Conservation (phyloP, 1,140 invertebrate genomes). For the Cotesia chilonis region DNA sequence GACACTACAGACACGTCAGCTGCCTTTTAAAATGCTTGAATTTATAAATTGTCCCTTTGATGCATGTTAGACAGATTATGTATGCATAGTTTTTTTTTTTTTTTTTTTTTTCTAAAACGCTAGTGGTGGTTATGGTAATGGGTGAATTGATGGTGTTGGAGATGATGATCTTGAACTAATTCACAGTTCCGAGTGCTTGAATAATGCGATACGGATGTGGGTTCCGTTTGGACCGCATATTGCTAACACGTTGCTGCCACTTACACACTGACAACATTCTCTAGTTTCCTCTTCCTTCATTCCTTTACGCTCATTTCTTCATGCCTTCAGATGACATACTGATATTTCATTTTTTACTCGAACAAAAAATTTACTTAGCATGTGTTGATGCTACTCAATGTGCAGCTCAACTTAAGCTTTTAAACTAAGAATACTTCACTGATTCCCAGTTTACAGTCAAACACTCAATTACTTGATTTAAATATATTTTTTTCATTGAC, state of each 20-base stretch:
- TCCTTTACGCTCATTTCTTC: not conserved
- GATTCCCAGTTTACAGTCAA: no score
- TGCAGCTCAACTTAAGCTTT: no score
- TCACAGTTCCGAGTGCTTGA: slow-evolving; percentile 1
- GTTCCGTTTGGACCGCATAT: not conserved
- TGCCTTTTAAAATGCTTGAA: slow-evolving; percentile 4
- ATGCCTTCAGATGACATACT: not conserved
- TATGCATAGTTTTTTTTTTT: not conserved
- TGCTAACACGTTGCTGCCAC: slow-evolving; percentile 13
- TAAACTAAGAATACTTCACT: no score
- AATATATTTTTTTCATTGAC: no score
- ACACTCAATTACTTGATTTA: no score
- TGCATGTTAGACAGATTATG: not conserved
- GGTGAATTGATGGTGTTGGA: not conserved
- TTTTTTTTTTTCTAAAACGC: not conserved
- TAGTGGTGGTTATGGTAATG: not conserved
- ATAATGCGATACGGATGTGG: slow-evolving; percentile 20
- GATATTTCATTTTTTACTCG: no score
- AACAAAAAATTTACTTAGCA: no score
- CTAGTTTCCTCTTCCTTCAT: slow-evolving; percentile 5
- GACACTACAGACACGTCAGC: slow-evolving; percentile 1
- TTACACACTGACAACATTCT: no score
- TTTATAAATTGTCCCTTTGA: slow-evolving; percentile 4
- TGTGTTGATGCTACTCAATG: no score
- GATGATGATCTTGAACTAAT: slow-evolving; percentile 15